These are phyloP conservation scores for Anthopleura sola DNA, from an alignment of 64 coral and sea anemone species.

Conservation along the genomic window DNA sequence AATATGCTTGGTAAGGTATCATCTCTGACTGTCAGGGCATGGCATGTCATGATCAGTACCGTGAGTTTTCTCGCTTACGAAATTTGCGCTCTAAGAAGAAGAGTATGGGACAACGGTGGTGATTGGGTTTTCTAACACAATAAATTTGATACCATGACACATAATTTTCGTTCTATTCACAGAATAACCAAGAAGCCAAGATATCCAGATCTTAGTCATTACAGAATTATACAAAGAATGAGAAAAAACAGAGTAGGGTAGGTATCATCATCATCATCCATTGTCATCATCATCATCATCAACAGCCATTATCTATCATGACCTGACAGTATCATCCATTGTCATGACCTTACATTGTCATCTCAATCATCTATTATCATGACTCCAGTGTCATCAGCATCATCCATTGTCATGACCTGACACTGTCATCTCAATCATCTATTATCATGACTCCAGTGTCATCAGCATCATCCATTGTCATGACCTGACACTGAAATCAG, in stretches of 20 bases:
- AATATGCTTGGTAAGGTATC: too few relatives aligned
- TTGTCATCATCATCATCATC: neutral
- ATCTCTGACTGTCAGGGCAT: too few relatives aligned
- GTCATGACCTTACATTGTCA: neutral
- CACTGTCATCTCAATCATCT: neutral
- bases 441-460: neutral
- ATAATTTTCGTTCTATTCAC: neutral
- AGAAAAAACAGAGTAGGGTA: constrained; percentile 69
- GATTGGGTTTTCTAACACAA: neutral
- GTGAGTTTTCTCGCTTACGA: too few relatives aligned
- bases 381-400: neutral
- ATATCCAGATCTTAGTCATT: constrained; percentile 93
- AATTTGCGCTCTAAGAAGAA: too few relatives aligned
- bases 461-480: neutral
- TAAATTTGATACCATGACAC: neutral
- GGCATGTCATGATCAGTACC: neutral
- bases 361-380: neutral
- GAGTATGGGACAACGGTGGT: neutral
- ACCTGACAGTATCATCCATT: neutral
- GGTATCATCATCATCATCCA: neutral
- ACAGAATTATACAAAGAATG: constrained; percentile 85
- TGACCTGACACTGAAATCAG: neutral
- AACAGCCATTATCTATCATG: too few relatives aligned
- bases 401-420: neutral
- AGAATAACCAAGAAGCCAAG: constrained; percentile 77